Evolutionary conservation across 2,113 vertebrate genomes (phyloP).

Genomic region (Platichthys flesus): DNA sequence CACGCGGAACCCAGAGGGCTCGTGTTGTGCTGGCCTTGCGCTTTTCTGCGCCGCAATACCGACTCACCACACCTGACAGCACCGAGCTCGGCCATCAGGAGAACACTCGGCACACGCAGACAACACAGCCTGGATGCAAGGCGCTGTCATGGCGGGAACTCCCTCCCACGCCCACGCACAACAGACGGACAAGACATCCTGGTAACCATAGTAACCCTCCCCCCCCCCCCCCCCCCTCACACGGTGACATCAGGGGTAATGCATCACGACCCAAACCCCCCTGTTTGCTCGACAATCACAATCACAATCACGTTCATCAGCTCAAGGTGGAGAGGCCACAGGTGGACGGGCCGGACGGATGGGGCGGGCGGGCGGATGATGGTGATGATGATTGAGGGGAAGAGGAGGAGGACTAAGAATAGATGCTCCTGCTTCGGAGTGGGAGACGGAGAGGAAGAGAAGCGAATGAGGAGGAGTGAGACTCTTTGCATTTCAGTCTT

Average conservation of each 20-base stretch:
- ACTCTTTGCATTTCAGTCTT: conserved; percentile 17
- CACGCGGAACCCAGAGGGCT: conserved; percentile 46
- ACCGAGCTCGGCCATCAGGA: conserved; percentile 1
- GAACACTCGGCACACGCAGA: conserved; percentile 3
- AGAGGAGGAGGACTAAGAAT: conserved; percentile 55
- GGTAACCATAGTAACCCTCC: conserved; percentile 78
- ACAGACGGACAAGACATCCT: conserved; percentile 51
- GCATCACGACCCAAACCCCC: conserved; percentile 57
- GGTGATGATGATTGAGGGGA: conserved; percentile 30
- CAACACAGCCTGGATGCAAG: conserved; percentile 35
- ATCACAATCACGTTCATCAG: conserved; percentile 26
- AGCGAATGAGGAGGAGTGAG: conserved; percentile 40
- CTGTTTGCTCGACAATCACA: conserved; percentile 12
- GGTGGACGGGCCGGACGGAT: conserved; percentile 18
- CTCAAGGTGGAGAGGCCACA: conserved; percentile 40
- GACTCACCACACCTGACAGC: conserved; percentile 58
- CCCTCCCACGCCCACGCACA: conserved; percentile 44
- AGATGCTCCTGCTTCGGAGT: conserved; percentile 39
- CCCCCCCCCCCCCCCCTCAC: conserved; percentile 26
- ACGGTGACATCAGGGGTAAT: conserved; percentile 70
- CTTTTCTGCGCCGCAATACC: conserved; percentile 57
- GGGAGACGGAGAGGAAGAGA: conserved; percentile 23
- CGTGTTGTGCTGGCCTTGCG: conserved; percentile 66
- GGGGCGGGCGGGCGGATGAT: neutral
- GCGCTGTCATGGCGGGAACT: conserved; percentile 58